A percentile compares a stretch with the other conserved stretches of the same genome.
phyloP scores from a whole-genome alignment of 2,113 vertebrate species.

The Saguinus imperator region DNA sequence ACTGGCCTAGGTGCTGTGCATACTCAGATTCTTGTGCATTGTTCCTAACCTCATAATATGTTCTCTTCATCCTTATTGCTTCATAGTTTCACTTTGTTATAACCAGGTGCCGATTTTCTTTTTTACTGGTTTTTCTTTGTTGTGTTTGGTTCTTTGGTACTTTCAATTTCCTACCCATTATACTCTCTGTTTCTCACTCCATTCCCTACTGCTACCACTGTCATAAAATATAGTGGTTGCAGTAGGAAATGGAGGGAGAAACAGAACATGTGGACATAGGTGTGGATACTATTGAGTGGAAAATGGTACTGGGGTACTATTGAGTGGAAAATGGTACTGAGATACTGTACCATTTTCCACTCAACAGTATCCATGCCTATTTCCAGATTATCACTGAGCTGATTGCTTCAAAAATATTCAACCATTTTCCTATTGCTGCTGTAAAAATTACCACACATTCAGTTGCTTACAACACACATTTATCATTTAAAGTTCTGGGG shows the following conservation, averaged over 20 bases:
- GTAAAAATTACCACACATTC: not conserved
- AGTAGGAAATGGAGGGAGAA: too few species aligned
- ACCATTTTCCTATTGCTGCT: not conserved
- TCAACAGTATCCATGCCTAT: not conserved
- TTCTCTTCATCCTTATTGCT: not conserved
- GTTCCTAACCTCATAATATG: not conserved
- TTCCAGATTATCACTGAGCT: not conserved
- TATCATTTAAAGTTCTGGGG: not conserved
- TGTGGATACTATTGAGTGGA: too few species aligned
- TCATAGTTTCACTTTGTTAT: not conserved
- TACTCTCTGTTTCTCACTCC: not conserved
- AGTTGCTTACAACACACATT: not conserved
- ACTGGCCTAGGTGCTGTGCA: accelerated
- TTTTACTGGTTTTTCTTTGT: not conserved
- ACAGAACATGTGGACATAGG: too few species aligned
- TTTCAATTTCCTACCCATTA: not conserved
- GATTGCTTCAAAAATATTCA: not conserved
- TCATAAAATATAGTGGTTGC: not conserved
- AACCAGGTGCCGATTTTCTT: not conserved
- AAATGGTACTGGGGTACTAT: too few species aligned
- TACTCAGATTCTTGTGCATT: not conserved
- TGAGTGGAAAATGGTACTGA: too few species aligned
- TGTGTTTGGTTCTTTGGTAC: not conserved
- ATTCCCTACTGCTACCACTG: too few species aligned
- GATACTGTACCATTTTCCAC: not conserved